Conservation (phyloP, 2,888 invertebrate species). For the Conomelus anceps region DNA sequence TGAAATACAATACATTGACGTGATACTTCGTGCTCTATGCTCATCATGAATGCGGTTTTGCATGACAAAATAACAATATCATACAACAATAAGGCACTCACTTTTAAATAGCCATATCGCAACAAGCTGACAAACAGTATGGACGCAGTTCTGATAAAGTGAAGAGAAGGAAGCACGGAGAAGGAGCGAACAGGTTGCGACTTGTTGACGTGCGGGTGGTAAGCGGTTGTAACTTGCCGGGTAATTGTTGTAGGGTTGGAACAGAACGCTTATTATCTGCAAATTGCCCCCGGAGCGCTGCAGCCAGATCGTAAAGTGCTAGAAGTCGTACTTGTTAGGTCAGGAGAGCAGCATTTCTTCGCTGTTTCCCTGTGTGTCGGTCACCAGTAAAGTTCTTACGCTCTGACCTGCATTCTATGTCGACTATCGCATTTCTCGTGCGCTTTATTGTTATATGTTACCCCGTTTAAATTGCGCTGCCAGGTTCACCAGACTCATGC, state of each 20-base stretch:
- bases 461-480: not conserved
- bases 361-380: not conserved
- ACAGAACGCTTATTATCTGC: not conserved
- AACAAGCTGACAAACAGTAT: too few species aligned
- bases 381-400: not conserved
- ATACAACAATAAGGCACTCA: too few species aligned
- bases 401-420: not conserved
- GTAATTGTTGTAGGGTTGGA: not conserved
- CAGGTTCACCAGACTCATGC: not conserved
- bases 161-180: too few species aligned
- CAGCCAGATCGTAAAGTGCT: not conserved
- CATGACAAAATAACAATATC: too few species aligned
- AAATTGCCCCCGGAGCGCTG: not conserved
- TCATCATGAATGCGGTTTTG: too few species aligned
- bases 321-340: not conserved
- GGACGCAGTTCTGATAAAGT: too few species aligned
- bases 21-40: too few species aligned
- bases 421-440: not conserved
- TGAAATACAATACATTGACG: too few species aligned
- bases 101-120: too few species aligned
- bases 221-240: not conserved
- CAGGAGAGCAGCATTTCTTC: not conserved
- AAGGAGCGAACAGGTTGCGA: not conserved
- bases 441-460: not conserved
- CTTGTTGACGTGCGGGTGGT: not conserved